phyloP scores from a whole-genome alignment of 1,140 invertebrate species.

The Fragariocoptes setiger region DNA sequence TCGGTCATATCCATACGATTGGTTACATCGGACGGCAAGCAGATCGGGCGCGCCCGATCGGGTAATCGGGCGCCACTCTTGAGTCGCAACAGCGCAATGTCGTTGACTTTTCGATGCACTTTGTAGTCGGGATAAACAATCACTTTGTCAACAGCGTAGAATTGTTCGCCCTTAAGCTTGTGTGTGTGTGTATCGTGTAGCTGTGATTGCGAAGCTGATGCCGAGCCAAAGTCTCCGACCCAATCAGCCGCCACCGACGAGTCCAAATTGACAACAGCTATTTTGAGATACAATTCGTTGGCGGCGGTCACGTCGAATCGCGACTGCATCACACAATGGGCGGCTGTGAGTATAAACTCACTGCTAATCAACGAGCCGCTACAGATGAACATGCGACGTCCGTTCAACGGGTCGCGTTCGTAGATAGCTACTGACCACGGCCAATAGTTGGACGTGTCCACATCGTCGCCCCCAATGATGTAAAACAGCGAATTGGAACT shows the following conservation, averaged over 20 bases:
- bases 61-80: constrained; percentile 43
- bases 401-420: background rate
- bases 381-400: constrained; percentile 18
- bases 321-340: constrained; percentile 24
- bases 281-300: background rate
- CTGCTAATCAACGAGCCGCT: constrained; percentile 23
- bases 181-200: constrained; percentile 10
- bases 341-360: constrained; percentile 22
- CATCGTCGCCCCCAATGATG: background rate
- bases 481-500: too few species aligned
- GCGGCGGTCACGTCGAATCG: constrained; percentile 28
- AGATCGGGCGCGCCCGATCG: constrained; percentile 48
- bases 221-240: background rate
- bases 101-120: constrained; percentile 12
- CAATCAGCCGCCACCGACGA: background rate
- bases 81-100: constrained; percentile 37
- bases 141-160: constrained; percentile 6
- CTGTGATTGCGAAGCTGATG: constrained; percentile 10
- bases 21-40: constrained; percentile 22
- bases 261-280: background rate
- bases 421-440: background rate
- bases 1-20: background rate
- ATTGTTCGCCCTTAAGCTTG: constrained; percentile 7
- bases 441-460: background rate
- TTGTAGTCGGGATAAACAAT: constrained; percentile 12